Percentiles rank a stretch among this genome's conserved stretches.
These are phyloP conservation scores for Hydractinia echinata DNA, from an alignment of 30 jellyfish, hydroid and myxozoan genomes.

Conservation along the genomic window DNA sequence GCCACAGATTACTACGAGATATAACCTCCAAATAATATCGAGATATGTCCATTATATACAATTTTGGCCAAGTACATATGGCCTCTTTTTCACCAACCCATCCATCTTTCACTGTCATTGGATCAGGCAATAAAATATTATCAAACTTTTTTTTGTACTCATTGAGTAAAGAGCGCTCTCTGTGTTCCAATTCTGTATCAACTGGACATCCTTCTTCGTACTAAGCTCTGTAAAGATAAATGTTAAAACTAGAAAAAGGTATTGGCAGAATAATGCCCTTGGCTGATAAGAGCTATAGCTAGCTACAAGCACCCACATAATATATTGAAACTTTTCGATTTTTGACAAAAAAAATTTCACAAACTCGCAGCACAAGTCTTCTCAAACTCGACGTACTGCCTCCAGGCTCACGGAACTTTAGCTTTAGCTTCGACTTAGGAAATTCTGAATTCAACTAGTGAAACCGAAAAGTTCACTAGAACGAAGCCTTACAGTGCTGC, in stretches of 20 bases:
- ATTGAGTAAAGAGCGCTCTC: constrained; percentile 15
- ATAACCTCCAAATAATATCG: neutral
- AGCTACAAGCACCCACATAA: too few relatives aligned
- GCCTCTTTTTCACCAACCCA: constrained; percentile 49
- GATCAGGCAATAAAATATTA: constrained; percentile 19
- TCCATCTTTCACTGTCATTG: constrained; percentile 16
- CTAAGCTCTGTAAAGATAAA: constrained; percentile 3
- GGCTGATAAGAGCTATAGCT: neutral
- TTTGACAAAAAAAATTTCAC: too few relatives aligned
- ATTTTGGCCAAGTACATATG: constrained; percentile 34
- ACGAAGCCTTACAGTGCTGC: too few relatives aligned
- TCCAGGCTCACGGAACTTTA: too few relatives aligned
- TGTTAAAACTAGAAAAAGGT: neutral
- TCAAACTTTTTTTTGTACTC: neutral
- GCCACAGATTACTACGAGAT: constrained; percentile 11
- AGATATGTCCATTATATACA: constrained; percentile 11
- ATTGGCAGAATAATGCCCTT: neutral
- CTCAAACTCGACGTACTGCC: too few relatives aligned
- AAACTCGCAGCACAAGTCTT: too few relatives aligned
- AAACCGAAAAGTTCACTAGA: too few relatives aligned
- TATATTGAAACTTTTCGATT: too few relatives aligned
- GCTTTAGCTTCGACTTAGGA: too few relatives aligned
- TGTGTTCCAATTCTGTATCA: constrained; percentile 13
- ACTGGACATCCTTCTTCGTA: constrained; percentile 28
- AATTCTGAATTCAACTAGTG: too few relatives aligned